phyloP scores from a whole-genome alignment of 2,797 vertebrate genomes.

The Masticophis lateralis region DNA sequence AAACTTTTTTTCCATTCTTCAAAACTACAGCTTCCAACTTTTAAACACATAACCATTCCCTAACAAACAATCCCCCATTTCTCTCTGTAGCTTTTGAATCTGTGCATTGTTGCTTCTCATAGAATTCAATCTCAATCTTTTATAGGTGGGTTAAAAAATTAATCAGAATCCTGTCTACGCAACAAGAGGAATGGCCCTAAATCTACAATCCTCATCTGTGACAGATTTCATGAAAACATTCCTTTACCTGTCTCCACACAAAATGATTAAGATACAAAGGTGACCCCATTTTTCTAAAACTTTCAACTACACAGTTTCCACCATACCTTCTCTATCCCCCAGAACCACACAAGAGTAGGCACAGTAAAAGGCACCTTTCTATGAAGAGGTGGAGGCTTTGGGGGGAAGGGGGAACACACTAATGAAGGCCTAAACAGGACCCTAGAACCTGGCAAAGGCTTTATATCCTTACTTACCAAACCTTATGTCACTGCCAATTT shows the following conservation, averaged over 20 bases:
- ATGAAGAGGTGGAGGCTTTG: not conserved
- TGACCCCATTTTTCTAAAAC: not conserved
- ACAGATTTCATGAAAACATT: rapidly evolving
- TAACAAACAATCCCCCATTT: too few species aligned
- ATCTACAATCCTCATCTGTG: not conserved
- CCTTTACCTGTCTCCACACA: rapidly evolving
- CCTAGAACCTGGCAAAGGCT: not conserved
- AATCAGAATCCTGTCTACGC: not conserved
- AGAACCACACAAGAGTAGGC: not conserved
- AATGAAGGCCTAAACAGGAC: not conserved
- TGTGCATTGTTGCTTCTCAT: too few species aligned
- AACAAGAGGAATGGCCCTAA: not conserved
- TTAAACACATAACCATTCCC: too few species aligned
- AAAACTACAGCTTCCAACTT: too few species aligned
- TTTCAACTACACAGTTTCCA: not conserved
- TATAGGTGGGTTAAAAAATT: too few species aligned
- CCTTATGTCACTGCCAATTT: not conserved
- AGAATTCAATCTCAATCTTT: too few species aligned
- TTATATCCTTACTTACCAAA: not conserved
- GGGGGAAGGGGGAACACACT: not conserved
- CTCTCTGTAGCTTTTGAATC: too few species aligned
- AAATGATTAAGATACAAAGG: not conserved
- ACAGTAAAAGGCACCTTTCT: not conserved
- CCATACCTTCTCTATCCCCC: not conserved
- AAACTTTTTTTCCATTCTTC: too few species aligned